Evolutionary conservation across 2,113 vertebrate species (phyloP).

Genomic region (Trinectes maculatus): DNA sequence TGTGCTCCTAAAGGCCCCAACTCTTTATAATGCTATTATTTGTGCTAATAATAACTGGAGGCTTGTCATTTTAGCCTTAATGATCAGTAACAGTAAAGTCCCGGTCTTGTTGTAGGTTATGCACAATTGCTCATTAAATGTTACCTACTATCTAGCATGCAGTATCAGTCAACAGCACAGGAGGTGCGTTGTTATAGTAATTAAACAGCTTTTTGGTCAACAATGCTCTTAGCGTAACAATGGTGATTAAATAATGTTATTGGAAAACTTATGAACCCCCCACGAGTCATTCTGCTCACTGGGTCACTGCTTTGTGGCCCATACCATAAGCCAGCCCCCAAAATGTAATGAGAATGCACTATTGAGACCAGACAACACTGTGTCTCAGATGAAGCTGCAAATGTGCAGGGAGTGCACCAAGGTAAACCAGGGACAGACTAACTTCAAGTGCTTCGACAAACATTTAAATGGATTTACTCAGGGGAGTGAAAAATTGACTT

Average conservation of each 20-base stretch:
- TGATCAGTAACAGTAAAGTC: no score
- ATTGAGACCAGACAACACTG: constrained; percentile 20
- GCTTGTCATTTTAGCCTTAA: no score
- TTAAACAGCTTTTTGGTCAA: neutral
- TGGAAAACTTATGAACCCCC: neutral
- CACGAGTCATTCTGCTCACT: neutral
- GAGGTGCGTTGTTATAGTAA: neutral
- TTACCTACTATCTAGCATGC: neutral
- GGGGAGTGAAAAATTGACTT: neutral
- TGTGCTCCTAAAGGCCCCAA: no score
- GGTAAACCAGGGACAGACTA: constrained; percentile 28
- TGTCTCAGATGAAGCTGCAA: constrained; percentile 1
- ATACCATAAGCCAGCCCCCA: neutral
- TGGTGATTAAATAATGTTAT: neutral
- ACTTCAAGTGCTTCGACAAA: neutral
- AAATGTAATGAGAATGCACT: constrained; percentile 28
- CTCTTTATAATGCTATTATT: no score
- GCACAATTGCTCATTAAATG: neutral
- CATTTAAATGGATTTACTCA: neutral
- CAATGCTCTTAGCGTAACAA: neutral
- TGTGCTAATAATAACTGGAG: neutral
- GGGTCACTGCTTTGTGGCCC: neutral
- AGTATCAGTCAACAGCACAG: no score
- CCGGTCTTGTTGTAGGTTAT: neutral
- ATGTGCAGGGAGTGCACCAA: constrained; percentile 27